Conservation (phyloP, 2,113 vertebrate species). For the Protobothrops flavoviridis region DNA sequence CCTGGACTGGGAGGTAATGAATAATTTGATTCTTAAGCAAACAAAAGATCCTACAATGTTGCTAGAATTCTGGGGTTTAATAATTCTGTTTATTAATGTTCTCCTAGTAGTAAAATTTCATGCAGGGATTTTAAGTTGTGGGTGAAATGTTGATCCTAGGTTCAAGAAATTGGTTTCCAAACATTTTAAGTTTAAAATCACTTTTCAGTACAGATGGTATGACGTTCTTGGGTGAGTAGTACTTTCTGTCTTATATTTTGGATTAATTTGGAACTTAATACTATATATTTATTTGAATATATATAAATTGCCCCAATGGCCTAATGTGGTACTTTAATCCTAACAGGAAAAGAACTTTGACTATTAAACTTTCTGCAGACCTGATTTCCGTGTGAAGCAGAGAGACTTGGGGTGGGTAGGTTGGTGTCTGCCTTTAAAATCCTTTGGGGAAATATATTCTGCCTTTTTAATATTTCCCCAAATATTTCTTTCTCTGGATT, state of each 20-base stretch:
- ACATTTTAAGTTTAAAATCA: neutral
- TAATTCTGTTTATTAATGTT: neutral
- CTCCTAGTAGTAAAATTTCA: neutral
- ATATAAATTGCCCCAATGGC: neutral
- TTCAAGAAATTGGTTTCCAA: neutral
- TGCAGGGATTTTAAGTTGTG: neutral
- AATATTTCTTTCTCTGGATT: too few species aligned
- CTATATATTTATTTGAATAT: constrained; percentile 23
- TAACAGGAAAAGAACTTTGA: neutral
- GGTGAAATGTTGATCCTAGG: neutral
- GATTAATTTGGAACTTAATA: constrained; percentile 5
- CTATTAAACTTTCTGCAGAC: neutral
- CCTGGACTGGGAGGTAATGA: constrained; percentile 96
- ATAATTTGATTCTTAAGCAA: constrained; percentile 40
- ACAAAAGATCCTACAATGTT: neutral
- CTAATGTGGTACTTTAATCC: constrained; percentile 34
- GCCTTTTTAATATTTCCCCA: too few species aligned
- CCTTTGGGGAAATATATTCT: too few species aligned
- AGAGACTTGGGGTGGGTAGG: too few species aligned
- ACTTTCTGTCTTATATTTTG: constrained; percentile 40
- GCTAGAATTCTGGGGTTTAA: neutral
- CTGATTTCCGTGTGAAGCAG: too few species aligned
- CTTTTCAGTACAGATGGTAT: neutral
- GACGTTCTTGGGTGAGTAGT: constrained; percentile 10
- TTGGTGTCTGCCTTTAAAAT: too few species aligned